Percentiles rank a stretch among this genome's conserved stretches.
phyloP scores from a whole-genome alignment of 2,113 vertebrate genomes.

The Acrocephalus kingi region DNA sequence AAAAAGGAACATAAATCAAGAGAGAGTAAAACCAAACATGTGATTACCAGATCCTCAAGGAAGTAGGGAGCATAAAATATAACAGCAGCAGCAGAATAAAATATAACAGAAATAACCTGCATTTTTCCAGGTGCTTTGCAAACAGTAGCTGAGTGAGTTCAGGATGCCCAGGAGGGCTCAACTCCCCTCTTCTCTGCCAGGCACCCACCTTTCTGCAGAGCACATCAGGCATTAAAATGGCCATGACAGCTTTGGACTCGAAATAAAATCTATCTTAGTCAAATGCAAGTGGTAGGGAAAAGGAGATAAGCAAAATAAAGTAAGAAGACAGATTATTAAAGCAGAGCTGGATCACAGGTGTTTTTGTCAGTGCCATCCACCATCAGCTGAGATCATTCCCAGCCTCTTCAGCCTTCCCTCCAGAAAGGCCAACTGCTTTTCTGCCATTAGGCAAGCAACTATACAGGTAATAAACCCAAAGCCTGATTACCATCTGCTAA shows the following conservation, averaged over 20 bases:
- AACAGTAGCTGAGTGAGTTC: not conserved
- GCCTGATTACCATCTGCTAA: not conserved
- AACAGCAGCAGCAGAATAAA: not conserved
- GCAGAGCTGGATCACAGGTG: not conserved
- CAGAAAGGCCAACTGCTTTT: not conserved
- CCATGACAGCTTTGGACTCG: not conserved
- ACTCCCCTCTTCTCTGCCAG: not conserved
- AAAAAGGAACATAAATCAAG: constrained; percentile 35
- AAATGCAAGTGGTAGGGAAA: not conserved
- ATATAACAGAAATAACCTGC: not conserved
- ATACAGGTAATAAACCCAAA: not conserved
- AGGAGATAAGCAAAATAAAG: not conserved
- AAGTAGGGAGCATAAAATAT: not conserved
- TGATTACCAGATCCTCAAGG: not conserved
- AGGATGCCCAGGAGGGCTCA: not conserved
- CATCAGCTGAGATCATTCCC: not conserved
- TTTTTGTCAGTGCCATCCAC: not conserved
- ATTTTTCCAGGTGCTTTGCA: not conserved
- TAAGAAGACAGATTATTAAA: not conserved
- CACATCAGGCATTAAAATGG: not conserved
- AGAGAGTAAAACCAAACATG: not conserved
- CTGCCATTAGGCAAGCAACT: not conserved
- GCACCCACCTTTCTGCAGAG: not conserved
- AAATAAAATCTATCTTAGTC: not conserved
- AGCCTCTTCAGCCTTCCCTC: not conserved